Evolutionary conservation across 1,140 invertebrate species (phyloP).

Genomic region (Trachelipus rathkii): DNA sequence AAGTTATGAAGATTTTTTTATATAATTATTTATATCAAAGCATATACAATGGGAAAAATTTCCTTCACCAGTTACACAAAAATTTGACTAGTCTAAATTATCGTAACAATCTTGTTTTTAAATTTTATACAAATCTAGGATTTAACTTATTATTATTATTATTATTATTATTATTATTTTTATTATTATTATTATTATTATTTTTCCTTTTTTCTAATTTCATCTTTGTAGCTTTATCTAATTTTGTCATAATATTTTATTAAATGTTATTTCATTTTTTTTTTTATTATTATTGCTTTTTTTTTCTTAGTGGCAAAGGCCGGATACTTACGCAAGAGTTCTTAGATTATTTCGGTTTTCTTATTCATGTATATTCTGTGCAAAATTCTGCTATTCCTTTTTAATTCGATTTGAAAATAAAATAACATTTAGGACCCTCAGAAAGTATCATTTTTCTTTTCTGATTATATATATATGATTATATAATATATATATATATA

Average conservation of each 20-base stretch:
- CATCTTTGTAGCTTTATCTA: background rate
- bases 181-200: background rate
- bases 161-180: too few species aligned
- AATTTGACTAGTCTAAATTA: too few species aligned
- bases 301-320: background rate
- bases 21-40: too few species aligned
- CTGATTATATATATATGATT: background rate
- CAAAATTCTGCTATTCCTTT: background rate
- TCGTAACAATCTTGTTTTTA: too few species aligned
- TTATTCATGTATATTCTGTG: background rate
- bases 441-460: too few species aligned
- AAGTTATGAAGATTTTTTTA: too few species aligned
- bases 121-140: too few species aligned
- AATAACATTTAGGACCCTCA: background rate
- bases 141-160: too few species aligned
- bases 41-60: too few species aligned
- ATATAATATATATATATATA: background rate
- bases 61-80: too few species aligned
- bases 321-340: background rate
- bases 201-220: background rate
- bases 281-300: background rate
- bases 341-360: background rate
- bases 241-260: background rate
- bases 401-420: background rate
- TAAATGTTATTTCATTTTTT: background rate